A percentile compares a stretch with the other conserved stretches of the same genome.
Conservation (phyloP, 2,113 vertebrate species). For the Scartelaos histophorus region DNA sequence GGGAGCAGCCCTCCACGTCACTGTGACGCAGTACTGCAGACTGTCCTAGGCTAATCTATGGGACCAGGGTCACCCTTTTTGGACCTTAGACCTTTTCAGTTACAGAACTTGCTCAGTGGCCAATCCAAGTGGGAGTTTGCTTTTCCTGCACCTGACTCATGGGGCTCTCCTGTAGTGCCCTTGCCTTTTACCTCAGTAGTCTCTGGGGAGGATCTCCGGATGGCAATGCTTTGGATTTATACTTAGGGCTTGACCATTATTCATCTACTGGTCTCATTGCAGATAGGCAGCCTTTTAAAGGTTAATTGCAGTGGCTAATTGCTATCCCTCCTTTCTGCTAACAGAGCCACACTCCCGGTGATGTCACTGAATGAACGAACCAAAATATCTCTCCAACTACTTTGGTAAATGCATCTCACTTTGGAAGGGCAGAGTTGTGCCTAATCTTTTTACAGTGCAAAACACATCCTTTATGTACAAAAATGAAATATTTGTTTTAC, state of each 20-base stretch:
- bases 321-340: conserved; percentile 68
- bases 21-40: conserved; percentile 45
- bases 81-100: background rate
- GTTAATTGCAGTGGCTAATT: conserved; percentile 79
- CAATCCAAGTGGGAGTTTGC: conserved; percentile 41
- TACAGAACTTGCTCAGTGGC: background rate
- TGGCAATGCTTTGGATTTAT: conserved; percentile 74
- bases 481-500: conserved; percentile 7
- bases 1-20: conserved; percentile 40
- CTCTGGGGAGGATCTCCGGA: conserved; percentile 54
- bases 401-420: conserved; percentile 57
- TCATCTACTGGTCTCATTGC: conserved; percentile 64
- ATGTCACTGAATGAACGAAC: conserved; percentile 67
- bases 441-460: conserved; percentile 29
- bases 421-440: conserved; percentile 57
- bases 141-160: conserved; percentile 42
- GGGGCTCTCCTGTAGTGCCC: conserved; percentile 43
- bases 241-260: conserved; percentile 60
- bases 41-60: conserved; percentile 58
- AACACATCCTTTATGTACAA: conserved; percentile 19
- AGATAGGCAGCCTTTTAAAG: conserved; percentile 74
- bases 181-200: conserved; percentile 58
- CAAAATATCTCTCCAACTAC: conserved; percentile 64
- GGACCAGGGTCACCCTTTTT: conserved; percentile 8
- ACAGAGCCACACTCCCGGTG: conserved; percentile 57